Evolutionary conservation across 2,888 invertebrate genomes (phyloP).

Genomic region (Caenorhabditis parvicauda): DNA sequence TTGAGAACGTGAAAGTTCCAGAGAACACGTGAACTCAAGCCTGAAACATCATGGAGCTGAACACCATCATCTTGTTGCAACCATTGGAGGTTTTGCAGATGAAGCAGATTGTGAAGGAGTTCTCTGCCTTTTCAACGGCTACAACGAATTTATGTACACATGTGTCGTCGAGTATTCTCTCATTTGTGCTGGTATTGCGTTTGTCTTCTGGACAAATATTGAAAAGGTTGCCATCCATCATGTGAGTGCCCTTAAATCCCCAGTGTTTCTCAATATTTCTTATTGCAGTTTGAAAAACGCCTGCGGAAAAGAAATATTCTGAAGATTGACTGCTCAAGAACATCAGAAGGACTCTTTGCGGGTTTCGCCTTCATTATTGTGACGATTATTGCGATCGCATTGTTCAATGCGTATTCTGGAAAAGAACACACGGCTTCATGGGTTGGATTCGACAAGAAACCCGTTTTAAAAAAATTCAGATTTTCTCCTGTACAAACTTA

Average conservation of each 20-base stretch:
- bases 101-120: conserved; percentile 39
- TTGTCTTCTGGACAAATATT: conserved; percentile 46
- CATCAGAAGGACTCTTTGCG: conserved; percentile 42
- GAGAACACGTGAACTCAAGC: too few species aligned
- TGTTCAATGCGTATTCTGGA: conserved; percentile 44
- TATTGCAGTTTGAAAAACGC: neutral
- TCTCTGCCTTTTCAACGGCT: conserved; percentile 40
- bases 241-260: conserved; percentile 1
- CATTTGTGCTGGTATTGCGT: conserved; percentile 46
- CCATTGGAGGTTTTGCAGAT: too few species aligned
- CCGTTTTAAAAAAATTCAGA: conserved; percentile 21
- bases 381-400: conserved; percentile 35
- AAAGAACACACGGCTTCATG: conserved; percentile 36
- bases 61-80: too few species aligned
- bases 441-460: conserved; percentile 10
- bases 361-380: conserved; percentile 40
- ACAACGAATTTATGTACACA: conserved; percentile 50
- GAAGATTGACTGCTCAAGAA: conserved; percentile 48
- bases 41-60: too few species aligned
- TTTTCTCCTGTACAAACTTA: conserved; percentile 44
- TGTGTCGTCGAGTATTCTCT: conserved; percentile 49
- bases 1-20: too few species aligned
- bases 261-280: neutral
- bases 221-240: too few species aligned
- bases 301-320: conserved; percentile 38